Conservation (phyloP, 2,797 vertebrate species). For the Tachyglossus aculeatus region DNA sequence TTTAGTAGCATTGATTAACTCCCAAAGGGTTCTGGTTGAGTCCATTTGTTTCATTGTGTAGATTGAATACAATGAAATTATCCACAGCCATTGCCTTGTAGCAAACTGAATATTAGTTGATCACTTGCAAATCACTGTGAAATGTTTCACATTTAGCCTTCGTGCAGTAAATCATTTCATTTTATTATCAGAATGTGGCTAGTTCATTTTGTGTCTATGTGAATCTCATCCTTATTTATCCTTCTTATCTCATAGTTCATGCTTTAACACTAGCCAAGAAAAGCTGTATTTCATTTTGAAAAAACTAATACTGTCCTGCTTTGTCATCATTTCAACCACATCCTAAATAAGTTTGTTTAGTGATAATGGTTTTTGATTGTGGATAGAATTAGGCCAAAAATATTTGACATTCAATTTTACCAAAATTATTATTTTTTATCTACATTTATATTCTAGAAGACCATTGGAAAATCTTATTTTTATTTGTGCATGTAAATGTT, state of each 20-base stretch:
- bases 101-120: constrained; percentile 49
- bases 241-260: constrained; percentile 49
- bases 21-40: constrained; percentile 44
- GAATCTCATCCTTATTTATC: constrained; percentile 47
- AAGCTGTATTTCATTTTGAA: constrained; percentile 11
- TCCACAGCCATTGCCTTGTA: constrained; percentile 32
- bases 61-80: constrained; percentile 38
- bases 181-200: constrained; percentile 42
- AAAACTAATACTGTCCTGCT: constrained; percentile 8
- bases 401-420: constrained; percentile 23
- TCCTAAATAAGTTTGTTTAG: constrained; percentile 5
- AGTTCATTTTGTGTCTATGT: constrained; percentile 47
- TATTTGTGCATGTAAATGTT: too few species aligned
- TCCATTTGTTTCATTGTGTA: constrained; percentile 37
- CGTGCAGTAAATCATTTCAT: constrained; percentile 39
- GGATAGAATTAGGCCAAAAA: too few species aligned
- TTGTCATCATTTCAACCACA: background rate
- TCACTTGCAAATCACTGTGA: constrained; percentile 73
- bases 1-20: constrained; percentile 43
- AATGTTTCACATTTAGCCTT: constrained; percentile 62
- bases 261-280: constrained; percentile 18
- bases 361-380: too few species aligned
- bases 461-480: too few species aligned
- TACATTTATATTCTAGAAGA: constrained; percentile 11
- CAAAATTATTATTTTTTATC: constrained; percentile 36